phyloP scores from a whole-genome alignment of 2,797 vertebrate genomes.

The Merluccius polli region DNA sequence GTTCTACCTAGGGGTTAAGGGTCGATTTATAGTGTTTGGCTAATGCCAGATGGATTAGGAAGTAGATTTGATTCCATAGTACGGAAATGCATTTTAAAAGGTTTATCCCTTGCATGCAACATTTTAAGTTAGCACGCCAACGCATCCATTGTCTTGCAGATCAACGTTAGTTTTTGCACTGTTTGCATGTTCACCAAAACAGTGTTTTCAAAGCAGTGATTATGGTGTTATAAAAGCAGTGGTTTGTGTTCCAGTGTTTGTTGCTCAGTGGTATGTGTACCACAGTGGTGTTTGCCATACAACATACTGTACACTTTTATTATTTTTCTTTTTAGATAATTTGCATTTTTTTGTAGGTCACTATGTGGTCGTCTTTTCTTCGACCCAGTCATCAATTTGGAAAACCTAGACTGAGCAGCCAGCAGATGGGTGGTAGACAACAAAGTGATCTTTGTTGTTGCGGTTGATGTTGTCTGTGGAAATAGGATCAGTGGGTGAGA shows the following conservation, averaged over 20 bases:
- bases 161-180: not conserved
- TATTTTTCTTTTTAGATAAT: not conserved
- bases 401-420: not conserved
- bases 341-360: not conserved
- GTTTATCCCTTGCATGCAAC: constrained; percentile 45
- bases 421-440: not conserved
- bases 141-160: not conserved
- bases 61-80: constrained; percentile 41
- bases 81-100: constrained; percentile 46
- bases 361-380: not conserved
- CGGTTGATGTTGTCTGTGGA: not conserved
- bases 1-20: not conserved
- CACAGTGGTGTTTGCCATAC: not conserved
- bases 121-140: constrained; percentile 28
- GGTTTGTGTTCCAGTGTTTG: not conserved
- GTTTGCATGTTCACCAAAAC: not conserved
- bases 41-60: constrained; percentile 37
- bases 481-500: not conserved
- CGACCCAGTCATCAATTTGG: not conserved
- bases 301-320: not conserved
- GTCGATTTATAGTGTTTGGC: constrained; percentile 7
- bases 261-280: not conserved
- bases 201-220: not conserved
- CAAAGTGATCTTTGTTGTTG: constrained; percentile 1
- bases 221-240: not conserved